These are phyloP conservation scores for Oceanodroma tethys DNA, from an alignment of 2,113 vertebrate genomes.

Conservation along the genomic window DNA sequence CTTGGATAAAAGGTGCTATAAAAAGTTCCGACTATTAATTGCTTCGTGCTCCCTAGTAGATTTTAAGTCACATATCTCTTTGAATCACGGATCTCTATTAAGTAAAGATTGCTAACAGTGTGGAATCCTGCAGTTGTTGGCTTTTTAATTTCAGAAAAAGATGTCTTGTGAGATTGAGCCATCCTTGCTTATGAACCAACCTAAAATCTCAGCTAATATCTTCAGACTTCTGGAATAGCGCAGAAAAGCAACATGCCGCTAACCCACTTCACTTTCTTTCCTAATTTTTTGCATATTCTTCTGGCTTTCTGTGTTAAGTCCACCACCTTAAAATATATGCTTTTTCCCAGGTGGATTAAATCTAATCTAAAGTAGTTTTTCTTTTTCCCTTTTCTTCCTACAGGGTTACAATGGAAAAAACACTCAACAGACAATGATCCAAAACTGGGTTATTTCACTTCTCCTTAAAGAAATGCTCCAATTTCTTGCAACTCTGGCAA, in stretches of 20 bases:
- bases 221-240: background rate
- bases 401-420: background rate
- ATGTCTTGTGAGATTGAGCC: background rate
- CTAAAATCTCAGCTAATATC: background rate
- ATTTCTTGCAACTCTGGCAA: background rate
- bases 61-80: slow-evolving; percentile 5
- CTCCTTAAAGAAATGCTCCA: background rate
- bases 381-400: background rate
- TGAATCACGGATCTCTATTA: slow-evolving; percentile 17
- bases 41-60: background rate
- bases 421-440: background rate
- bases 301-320: background rate
- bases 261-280: background rate
- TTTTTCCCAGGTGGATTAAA: background rate
- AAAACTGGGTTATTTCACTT: background rate
- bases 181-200: background rate
- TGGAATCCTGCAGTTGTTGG: background rate
- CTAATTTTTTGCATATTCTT: background rate
- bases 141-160: slow-evolving; percentile 37
- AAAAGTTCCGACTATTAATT: slow-evolving; percentile 48
- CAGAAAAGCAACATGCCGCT: background rate
- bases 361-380: background rate
- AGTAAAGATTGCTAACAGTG: background rate
- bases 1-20: slow-evolving; percentile 35
- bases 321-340: background rate